Percentiles rank a stretch among this genome's conserved stretches.
Evolutionary conservation across 2,113 vertebrate genomes (phyloP).

Genomic region (Pachypanchax playfairii): DNA sequence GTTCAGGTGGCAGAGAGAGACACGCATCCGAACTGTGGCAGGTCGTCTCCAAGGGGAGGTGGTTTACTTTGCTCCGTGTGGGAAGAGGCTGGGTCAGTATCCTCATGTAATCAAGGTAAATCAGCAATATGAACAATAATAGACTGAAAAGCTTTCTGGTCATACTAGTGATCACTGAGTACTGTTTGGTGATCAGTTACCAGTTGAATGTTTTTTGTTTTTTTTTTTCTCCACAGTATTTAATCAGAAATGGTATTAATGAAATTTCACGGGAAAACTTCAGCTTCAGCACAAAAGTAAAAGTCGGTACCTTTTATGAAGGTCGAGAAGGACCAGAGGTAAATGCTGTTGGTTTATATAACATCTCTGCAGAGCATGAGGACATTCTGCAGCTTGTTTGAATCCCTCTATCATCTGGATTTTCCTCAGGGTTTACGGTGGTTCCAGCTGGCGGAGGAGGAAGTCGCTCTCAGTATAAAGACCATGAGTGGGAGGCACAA

Average conservation of each 20-base stretch:
- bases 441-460: constrained; percentile 89
- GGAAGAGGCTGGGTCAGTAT: constrained; percentile 94
- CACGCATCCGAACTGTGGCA: constrained; percentile 85
- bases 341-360: constrained; percentile 32
- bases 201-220: constrained; percentile 21
- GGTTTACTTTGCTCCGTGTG: constrained; percentile 93
- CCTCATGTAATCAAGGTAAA: constrained; percentile 94
- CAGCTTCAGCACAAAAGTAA: constrained; percentile 98
- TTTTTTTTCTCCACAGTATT: constrained; percentile 85
- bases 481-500: constrained; percentile 90
- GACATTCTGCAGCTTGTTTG: background rate
- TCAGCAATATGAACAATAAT: too few relatives aligned
- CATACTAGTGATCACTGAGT: background rate
- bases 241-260: constrained; percentile 93
- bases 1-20: constrained; percentile 94
- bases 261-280: constrained; percentile 97
- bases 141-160: constrained; percentile 2
- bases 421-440: constrained; percentile 89
- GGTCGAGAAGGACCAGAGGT: constrained; percentile 95
- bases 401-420: background rate
- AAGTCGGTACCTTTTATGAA: constrained; percentile 98
- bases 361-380: too few relatives aligned
- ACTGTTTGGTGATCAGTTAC: background rate
- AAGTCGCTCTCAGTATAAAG: constrained; percentile 84
- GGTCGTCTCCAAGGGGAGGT: constrained; percentile 93